Percentiles rank a stretch among this genome's conserved stretches.
Evolutionary conservation across 2,888 invertebrate species (phyloP).

Genomic region (Cheilosia vernalis): DNA sequence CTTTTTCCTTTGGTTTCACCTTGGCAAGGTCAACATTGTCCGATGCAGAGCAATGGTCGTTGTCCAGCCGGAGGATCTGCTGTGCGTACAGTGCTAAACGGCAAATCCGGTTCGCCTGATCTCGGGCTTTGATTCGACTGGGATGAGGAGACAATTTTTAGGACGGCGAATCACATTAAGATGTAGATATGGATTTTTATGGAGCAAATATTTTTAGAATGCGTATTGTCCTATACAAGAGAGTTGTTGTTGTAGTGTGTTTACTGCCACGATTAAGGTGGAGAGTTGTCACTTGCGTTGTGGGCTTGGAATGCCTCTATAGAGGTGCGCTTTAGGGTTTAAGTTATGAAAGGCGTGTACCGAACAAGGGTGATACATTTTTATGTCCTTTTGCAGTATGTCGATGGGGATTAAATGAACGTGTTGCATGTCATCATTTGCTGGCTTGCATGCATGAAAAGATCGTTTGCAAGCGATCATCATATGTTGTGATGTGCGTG

Average conservation of each 20-base stretch:
- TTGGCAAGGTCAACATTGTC: constrained; percentile 67
- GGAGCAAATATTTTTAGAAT: constrained; percentile 71
- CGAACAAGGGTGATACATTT: constrained; percentile 27
- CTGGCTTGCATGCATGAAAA: background rate
- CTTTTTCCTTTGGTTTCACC: constrained; percentile 63
- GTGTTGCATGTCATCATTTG: constrained; percentile 41
- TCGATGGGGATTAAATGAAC: constrained; percentile 50
- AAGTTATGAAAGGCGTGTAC: constrained; percentile 28
- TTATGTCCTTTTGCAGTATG: constrained; percentile 29
- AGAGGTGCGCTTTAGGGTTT: constrained; percentile 55
- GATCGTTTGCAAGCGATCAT: background rate
- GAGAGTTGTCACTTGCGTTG: constrained; percentile 58
- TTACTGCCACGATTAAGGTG: constrained; percentile 39
- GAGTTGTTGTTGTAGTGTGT: constrained; percentile 23
- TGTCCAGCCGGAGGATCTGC: constrained; percentile 50
- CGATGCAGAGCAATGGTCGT: constrained; percentile 25
- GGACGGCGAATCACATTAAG: constrained; percentile 69
- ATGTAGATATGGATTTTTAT: constrained; percentile 73
- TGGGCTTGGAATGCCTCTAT: constrained; percentile 42
- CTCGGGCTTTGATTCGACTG: constrained; percentile 34
- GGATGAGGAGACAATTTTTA: constrained; percentile 64
- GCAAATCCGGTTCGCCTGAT: constrained; percentile 56
- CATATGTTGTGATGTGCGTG: too few species aligned
- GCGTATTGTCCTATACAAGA: constrained; percentile 44
- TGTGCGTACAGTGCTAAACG: constrained; percentile 58